Conservation (phyloP, 2,797 vertebrate genomes). For the Forpus xanthops region DNA sequence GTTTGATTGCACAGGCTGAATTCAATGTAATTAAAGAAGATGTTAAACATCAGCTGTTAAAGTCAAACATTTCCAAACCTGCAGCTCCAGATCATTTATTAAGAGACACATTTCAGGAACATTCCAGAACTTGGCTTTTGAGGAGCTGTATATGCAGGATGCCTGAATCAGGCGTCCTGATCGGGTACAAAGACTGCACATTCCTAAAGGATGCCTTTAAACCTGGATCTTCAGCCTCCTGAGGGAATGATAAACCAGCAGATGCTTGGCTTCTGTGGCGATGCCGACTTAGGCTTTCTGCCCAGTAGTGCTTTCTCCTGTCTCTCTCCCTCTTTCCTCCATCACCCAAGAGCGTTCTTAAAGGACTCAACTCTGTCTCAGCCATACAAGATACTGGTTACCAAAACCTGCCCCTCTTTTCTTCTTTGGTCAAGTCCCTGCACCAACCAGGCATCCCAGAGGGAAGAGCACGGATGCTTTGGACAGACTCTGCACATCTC, state of each 20-base stretch:
- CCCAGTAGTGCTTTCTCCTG: background rate
- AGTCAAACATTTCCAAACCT: constrained; percentile 22
- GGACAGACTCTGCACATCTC: too few relatives aligned
- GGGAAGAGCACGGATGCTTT: background rate
- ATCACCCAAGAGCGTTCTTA: background rate
- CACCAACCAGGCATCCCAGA: too few relatives aligned
- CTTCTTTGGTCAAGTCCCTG: background rate
- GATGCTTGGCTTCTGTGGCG: background rate
- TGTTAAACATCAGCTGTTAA: constrained; percentile 52
- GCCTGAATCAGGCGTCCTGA: background rate
- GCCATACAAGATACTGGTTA: background rate
- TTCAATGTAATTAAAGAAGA: constrained; percentile 47
- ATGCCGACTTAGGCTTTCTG: background rate
- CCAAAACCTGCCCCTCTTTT: background rate
- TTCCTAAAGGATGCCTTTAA: background rate
- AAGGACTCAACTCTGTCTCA: background rate
- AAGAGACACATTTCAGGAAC: background rate
- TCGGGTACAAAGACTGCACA: background rate
- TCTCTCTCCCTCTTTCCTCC: background rate
- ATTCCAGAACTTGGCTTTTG: background rate
- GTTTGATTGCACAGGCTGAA: constrained; percentile 24
- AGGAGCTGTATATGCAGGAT: background rate
- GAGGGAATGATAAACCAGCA: background rate
- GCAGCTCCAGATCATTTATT: background rate
- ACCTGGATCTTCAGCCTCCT: background rate